Evolutionary conservation across 2,797 vertebrate genomes (phyloP).

Genomic region (Channallabes apus): DNA sequence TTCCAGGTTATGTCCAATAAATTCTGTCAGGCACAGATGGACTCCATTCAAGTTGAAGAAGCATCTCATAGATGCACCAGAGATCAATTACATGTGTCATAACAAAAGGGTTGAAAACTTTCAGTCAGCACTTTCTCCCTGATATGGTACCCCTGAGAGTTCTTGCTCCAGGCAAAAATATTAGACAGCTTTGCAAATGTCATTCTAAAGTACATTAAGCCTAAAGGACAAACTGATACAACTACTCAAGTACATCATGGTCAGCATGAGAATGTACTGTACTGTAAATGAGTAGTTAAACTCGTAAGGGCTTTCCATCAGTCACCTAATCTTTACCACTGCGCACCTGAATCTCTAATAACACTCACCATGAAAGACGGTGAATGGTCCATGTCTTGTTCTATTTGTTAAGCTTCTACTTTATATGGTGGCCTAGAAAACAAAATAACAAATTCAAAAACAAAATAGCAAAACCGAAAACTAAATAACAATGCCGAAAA

Average conservation of each 20-base stretch:
- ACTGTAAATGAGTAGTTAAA: not conserved
- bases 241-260: not conserved
- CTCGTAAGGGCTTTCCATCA: not conserved
- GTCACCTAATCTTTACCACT: no score
- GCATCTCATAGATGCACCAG: no score
- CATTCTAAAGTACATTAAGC: not conserved
- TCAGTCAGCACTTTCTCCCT: not conserved
- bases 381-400: not conserved
- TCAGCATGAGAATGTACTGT: not conserved
- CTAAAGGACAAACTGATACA: not conserved
- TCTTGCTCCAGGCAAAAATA: constrained; percentile 13
- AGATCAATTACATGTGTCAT: no score
- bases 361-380: not conserved
- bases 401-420: not conserved
- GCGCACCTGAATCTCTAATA: not conserved
- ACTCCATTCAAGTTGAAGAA: no score
- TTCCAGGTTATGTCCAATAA: no score
- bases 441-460: no score
- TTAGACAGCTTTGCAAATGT: not conserved
- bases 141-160: not conserved
- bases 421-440: no score
- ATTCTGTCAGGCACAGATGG: no score
- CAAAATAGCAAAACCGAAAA: no score
- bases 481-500: no score
- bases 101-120: no score